A percentile compares a stretch with the other conserved stretches of the same genome.
Evolutionary conservation across 1,140 invertebrate species (phyloP).

Genomic region (Camponotus floridanus): DNA sequence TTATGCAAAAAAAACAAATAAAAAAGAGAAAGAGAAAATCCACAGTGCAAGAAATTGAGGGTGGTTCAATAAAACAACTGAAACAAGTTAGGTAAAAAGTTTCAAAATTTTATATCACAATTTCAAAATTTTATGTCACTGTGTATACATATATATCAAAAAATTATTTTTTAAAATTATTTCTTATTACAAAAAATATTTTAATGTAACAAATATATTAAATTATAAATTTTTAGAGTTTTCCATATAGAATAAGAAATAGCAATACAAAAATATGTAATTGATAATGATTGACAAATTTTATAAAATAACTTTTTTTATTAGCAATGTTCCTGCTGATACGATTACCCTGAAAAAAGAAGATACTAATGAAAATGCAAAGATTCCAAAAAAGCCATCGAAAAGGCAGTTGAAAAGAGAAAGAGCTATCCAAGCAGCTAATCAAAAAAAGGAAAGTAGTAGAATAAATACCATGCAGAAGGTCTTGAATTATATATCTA

Average conservation of each 20-base stretch:
- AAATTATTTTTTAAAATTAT: too few species aligned
- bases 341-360: constrained; percentile 20
- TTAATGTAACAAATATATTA: too few species aligned
- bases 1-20: constrained; percentile 22
- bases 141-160: too few species aligned
- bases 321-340: neutral
- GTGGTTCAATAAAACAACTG: neutral
- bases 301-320: neutral
- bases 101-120: too few species aligned
- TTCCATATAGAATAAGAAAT: too few species aligned
- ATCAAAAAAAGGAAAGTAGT: constrained; percentile 64
- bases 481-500: constrained; percentile 80
- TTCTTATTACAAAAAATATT: too few species aligned
- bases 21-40: constrained; percentile 24
- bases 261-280: too few species aligned
- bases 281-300: too few species aligned
- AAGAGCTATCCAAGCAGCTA: constrained; percentile 69
- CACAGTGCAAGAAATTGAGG: neutral
- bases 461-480: constrained; percentile 75
- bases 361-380: constrained; percentile 33
- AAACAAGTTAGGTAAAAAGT: neutral
- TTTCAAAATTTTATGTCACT: too few species aligned
- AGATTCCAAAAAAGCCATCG: constrained; percentile 65
- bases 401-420: constrained; percentile 79
- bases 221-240: too few species aligned